Conservation (phyloP, 1,140 invertebrate genomes). For the Drosophila paulistorum region DNA sequence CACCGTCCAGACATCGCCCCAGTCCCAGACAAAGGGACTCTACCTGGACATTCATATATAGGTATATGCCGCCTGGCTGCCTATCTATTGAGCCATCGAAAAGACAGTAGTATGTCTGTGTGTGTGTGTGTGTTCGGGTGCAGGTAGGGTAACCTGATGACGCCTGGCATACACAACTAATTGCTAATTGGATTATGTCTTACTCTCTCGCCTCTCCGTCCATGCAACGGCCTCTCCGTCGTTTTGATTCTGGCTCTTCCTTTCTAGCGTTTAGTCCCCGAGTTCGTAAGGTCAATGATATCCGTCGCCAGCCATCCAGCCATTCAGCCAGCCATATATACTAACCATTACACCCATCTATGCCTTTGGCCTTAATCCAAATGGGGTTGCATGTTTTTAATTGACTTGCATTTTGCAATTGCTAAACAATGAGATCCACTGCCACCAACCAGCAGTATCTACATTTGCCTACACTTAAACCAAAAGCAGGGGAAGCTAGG, state of each 20-base stretch:
- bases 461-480: constrained; percentile 12
- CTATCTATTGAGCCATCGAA: constrained; percentile 61
- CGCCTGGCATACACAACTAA: constrained; percentile 73
- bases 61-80: constrained; percentile 7
- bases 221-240: neutral
- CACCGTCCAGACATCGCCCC: neutral
- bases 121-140: neutral
- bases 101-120: constrained; percentile 7
- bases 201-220: constrained; percentile 26
- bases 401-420: constrained; percentile 72
- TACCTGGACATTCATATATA: constrained; percentile 8
- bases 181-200: constrained; percentile 81
- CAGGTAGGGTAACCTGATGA: constrained; percentile 70
- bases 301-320: constrained; percentile 26
- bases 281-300: constrained; percentile 75
- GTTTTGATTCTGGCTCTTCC: neutral
- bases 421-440: constrained; percentile 68
- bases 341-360: constrained; percentile 16
- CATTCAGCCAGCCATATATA: constrained; percentile 9
- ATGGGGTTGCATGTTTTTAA: constrained; percentile 65
- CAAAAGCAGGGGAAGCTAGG: neutral
- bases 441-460: constrained; percentile 1
- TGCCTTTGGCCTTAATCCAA: constrained; percentile 70
- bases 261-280: constrained; percentile 3
- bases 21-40: constrained; percentile 6